Percentiles rank a stretch among this genome's conserved stretches.
Conservation (phyloP, 2,113 vertebrate genomes). For the Lichenostomus cassidix region DNA sequence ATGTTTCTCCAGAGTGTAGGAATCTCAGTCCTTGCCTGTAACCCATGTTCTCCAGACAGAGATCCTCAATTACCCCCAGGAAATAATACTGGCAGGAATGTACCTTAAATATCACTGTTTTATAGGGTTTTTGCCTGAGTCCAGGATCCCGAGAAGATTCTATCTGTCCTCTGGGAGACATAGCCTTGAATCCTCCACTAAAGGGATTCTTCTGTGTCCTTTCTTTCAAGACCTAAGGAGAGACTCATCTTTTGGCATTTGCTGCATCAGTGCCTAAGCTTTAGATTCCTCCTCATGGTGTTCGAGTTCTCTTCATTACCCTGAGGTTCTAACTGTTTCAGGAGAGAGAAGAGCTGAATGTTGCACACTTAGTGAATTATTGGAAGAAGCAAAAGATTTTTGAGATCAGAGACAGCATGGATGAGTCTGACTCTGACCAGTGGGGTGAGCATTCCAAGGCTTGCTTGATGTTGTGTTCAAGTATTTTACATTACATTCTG, state of each 20-base stretch:
- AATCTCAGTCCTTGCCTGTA: background rate
- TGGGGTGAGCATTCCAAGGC: background rate
- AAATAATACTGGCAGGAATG: background rate
- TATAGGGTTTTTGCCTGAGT: fast-evolving
- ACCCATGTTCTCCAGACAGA: background rate
- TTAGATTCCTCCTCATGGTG: background rate
- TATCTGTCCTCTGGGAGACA: background rate
- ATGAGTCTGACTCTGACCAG: background rate
- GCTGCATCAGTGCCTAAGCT: background rate
- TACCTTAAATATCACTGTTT: background rate
- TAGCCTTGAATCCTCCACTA: fast-evolving
- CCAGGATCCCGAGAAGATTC: background rate
- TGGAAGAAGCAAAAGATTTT: background rate
- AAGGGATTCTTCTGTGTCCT: background rate
- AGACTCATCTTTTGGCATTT: background rate
- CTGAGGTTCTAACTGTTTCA: background rate
- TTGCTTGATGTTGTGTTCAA: background rate
- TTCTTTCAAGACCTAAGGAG: background rate
- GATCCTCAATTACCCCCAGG: background rate
- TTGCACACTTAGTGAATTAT: background rate
- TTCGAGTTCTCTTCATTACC: fast-evolving
- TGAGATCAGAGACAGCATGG: background rate
- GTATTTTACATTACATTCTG: background rate
- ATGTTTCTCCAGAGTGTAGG: background rate
- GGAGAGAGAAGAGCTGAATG: background rate